Evolutionary conservation across 2,888 invertebrate genomes (phyloP).

Genomic region (Eupithecia centaureata): DNA sequence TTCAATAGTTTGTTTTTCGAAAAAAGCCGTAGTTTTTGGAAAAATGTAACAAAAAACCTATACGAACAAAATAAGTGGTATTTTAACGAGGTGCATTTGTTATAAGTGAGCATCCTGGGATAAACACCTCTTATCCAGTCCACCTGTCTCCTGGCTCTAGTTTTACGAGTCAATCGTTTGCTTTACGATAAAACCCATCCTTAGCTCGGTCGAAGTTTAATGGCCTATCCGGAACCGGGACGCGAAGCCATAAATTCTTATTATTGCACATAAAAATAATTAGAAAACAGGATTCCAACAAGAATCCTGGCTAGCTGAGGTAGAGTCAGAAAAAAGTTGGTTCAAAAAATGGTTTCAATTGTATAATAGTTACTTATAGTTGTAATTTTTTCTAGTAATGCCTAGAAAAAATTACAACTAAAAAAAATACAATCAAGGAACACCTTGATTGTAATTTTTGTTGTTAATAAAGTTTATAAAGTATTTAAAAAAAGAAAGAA

Average conservation of each 20-base stretch:
- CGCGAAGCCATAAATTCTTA: not conserved
- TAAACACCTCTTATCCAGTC: not conserved
- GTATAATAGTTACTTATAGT: too few relatives aligned
- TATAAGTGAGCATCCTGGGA: not conserved
- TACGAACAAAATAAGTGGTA: not conserved
- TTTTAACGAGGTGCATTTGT: not conserved
- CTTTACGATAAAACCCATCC: not conserved
- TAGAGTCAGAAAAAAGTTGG: too few relatives aligned
- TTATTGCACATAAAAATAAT: not conserved
- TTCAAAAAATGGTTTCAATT: too few relatives aligned
- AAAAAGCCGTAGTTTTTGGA: not conserved
- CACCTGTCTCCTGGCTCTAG: not conserved
- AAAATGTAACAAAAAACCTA: not conserved
- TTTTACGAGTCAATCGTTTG: conserved; percentile 7
- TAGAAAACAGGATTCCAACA: not conserved
- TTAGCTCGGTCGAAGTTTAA: not conserved
- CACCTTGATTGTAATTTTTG: too few relatives aligned
- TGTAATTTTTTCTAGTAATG: too few relatives aligned
- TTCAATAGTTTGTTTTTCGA: not conserved
- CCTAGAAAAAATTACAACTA: too few relatives aligned
- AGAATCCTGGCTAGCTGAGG: not conserved
- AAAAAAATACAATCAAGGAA: too few relatives aligned
- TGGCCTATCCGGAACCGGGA: not conserved
- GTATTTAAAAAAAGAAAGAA: too few relatives aligned
- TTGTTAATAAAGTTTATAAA: too few relatives aligned